Conservation (phyloP, 2,113 vertebrate genomes). For the Tympanuchus pallidicinctus region DNA sequence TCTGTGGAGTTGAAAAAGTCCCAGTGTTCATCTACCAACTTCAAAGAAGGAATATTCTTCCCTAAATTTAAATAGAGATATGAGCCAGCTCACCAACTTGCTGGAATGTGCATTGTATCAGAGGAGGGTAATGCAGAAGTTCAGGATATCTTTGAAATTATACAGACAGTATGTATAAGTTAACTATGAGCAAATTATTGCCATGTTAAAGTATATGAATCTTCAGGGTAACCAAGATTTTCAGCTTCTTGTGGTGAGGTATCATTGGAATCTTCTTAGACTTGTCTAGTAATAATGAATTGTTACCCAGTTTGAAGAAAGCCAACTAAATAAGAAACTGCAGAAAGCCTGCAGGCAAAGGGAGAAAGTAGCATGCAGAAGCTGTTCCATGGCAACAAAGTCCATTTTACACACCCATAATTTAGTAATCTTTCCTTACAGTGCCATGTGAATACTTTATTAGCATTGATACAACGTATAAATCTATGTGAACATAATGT, state of each 20-base stretch:
- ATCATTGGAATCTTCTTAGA: background rate
- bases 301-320: background rate
- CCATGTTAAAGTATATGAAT: background rate
- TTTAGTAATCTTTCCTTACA: background rate
- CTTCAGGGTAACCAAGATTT: background rate
- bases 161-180: too few relatives aligned
- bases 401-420: fast-evolving
- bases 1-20: background rate
- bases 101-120: slow-evolving; percentile 35
- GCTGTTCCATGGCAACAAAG: background rate
- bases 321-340: background rate
- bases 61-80: background rate
- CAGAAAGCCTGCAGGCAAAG: background rate
- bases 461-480: background rate
- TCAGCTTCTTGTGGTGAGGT: background rate
- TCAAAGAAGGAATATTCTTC: slow-evolving; percentile 33
- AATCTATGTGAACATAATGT: background rate
- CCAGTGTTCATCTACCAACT: background rate
- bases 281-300: background rate
- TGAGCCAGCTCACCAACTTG: slow-evolving; percentile 54
- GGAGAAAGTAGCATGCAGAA: background rate
- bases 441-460: background rate
- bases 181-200: background rate
- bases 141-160: too few relatives aligned
- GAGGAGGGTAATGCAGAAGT: background rate